Percentiles rank a stretch among this genome's conserved stretches.
These are phyloP conservation scores for Ramphastos sulfuratus DNA, from an alignment of 2,113 vertebrate species.

Conservation along the genomic window DNA sequence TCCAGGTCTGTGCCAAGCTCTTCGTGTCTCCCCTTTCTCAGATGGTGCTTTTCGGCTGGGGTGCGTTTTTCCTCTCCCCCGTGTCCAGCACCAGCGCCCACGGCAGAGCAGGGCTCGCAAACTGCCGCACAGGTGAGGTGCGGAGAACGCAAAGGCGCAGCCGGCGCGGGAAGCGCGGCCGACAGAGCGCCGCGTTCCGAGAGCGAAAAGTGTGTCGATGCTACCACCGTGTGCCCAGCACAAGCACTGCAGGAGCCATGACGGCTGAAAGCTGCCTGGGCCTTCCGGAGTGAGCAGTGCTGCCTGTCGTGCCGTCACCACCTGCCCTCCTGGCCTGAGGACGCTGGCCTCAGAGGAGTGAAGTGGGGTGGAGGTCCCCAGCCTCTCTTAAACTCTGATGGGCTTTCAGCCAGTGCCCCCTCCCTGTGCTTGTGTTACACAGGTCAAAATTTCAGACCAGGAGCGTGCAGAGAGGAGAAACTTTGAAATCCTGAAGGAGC, in stretches of 20 bases:
- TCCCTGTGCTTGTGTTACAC: background rate
- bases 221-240: conserved; percentile 53
- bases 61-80: background rate
- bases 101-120: background rate
- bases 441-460: conserved; percentile 55
- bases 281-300: background rate
- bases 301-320: background rate
- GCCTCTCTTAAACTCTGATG: background rate
- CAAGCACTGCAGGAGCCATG: background rate
- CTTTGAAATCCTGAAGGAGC: background rate
- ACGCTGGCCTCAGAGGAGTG: background rate
- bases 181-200: rapidly evolving
- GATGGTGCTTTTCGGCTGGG: background rate
- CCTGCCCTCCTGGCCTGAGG: background rate
- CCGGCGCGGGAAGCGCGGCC: rapidly evolving
- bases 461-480: background rate
- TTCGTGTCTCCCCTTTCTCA: background rate
- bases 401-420: background rate
- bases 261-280: background rate
- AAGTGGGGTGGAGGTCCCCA: background rate
- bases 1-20: conserved; percentile 64
- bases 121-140: rapidly evolving
- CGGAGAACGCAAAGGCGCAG: background rate
- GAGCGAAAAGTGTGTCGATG: background rate
- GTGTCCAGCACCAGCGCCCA: background rate